Base-by-base conservation (phyloP, 2,888 invertebrate genomes). In the Pandemis heparana region DNA sequence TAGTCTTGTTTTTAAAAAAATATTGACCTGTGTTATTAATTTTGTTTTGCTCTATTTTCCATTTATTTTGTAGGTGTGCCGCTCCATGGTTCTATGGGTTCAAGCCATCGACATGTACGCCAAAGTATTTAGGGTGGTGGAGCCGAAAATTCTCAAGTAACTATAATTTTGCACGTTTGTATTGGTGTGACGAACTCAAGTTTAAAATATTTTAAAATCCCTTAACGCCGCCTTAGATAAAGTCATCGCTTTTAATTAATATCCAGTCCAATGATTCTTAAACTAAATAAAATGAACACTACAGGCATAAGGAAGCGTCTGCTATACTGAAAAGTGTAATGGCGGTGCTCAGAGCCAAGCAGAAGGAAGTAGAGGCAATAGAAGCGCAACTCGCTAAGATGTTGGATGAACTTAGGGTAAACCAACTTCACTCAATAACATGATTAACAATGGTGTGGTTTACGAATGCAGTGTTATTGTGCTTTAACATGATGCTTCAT, bases 31-130 rank as follows among this genome's bases (percentile, higher is more conserved):
- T 32, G 23, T 32, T 32, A 32, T 32, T 32, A 1, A 32, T 32
- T 32, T 32, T 32, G 23, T 32, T 32, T 10, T 60, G 1, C 1
- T 41, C 10, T 23, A 38, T n/a, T 7, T 46, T 18, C 12, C 18
- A 18, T n/a, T 41, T 61, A 14, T 56, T 64, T 97, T 97, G 5
- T 96, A 97, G 95, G 98, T 98, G 0, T 98, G 98, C 83, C 97
- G 96, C 79, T 98, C 98, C 9, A 96, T 99, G 92, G 98, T 98
- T 80, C 95, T 98, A 87, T 99, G 99, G 99, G 98, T 98, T 8
- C 95, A 97, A 84, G 98, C 99, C 0, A 97, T 99, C 78, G 98
- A 98, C 81, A 96, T 96, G 85, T 99, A 98, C 85, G 97, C 98
- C 0, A 97, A 97, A 90, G 97, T 98, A 0, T 98, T 96, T 88